Evolutionary conservation across 2,888 invertebrate genomes (phyloP), one percentile per base, ranked within the genome.

Genomic region (Osmoderma eremita): DNA sequence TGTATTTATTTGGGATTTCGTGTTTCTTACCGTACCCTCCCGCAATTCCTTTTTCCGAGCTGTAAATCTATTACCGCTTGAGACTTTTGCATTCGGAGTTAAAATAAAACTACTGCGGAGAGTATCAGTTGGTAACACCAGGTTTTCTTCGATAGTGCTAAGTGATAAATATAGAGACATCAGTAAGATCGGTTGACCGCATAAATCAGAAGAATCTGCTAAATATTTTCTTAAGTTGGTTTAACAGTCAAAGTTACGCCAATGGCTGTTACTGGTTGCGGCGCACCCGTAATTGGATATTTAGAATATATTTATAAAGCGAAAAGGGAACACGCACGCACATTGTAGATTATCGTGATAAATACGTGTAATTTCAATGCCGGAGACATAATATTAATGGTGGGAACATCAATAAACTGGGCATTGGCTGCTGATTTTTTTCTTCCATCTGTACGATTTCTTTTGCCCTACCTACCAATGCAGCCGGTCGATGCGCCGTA

Each of bases 271-370:
- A 1, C 30, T 10, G 3, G 30, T 10, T 48, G n/a, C 45, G 10
- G 12, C 45, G n/a, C 45, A 17, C 36, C 18, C 45, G 22, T 41
- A 53, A 63, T 63, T 63, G 63, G 51, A 39, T 51, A 63, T 63
- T 51, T 51, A 53, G 42, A 41, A 51, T 42, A 17, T 51, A 48
- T 62, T 48, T 62, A 41, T 41, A 63, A 22, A 42, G 51, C 15
- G 63, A 63, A 63, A 42, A 63, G 42, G 36, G 36, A 53, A 53
- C 63, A 53, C 42, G 63, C 53, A 63, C 49, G 17, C 42, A 63
- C 41, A 30, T 30, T 51, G 42, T 24, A 63, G 53, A 63, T 63
- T 63, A 63, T 63, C 63, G n/a, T 63, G 63, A 63, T 63, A 41
- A 63, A 63, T 63, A 63, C 53, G 41, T 42, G 63, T 63, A 63